phyloP scores from a whole-genome alignment of 1,140 invertebrate species.

The Drosophila serrata region DNA sequence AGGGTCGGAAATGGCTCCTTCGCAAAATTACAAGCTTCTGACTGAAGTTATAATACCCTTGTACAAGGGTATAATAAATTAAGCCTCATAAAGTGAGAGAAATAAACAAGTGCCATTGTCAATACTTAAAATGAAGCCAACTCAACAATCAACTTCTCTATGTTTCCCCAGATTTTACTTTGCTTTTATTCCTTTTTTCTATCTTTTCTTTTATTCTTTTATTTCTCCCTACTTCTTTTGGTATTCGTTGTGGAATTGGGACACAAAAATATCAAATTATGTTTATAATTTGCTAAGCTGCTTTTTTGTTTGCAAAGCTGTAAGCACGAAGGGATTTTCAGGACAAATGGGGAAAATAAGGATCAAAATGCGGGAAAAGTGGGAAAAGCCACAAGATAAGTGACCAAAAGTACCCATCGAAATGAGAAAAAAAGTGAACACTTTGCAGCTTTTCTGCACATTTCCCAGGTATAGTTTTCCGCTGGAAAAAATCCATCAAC shows the following conservation, averaged over 20 bases:
- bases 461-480: too few relatives aligned
- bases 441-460: background rate
- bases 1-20: too few relatives aligned
- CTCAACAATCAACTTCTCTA: too few relatives aligned
- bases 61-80: too few relatives aligned
- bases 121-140: too few relatives aligned
- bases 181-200: background rate
- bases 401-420: background rate
- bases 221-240: too few relatives aligned
- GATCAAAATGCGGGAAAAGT: background rate
- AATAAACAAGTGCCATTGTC: too few relatives aligned
- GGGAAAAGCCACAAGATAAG: background rate
- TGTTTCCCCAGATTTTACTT: background rate
- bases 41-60: too few relatives aligned
- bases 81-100: too few relatives aligned
- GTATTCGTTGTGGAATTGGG: background rate
- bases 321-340: conserved; percentile 9
- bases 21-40: too few relatives aligned
- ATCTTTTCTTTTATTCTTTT: background rate
- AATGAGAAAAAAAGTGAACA: background rate
- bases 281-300: conserved; percentile 48
- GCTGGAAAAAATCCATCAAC: background rate
- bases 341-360: background rate
- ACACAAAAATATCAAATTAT: conserved; percentile 40
- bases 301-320: conserved; percentile 20